phyloP scores from a whole-genome alignment of 2,888 invertebrate species.

The Dione vanillae region DNA sequence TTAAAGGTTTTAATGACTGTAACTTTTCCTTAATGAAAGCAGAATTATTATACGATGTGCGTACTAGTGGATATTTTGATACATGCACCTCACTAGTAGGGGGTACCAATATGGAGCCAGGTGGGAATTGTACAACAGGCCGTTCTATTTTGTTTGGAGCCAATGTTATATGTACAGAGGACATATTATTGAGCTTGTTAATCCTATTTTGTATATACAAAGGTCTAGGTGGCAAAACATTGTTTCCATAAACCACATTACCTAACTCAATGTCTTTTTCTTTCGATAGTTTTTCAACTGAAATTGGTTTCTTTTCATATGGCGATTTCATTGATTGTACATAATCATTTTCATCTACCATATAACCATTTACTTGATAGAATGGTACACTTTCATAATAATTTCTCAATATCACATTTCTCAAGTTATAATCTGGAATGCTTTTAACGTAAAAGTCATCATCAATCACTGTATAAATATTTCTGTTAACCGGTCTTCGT shows the following conservation, averaged over 20 bases:
- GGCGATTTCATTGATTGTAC: background rate
- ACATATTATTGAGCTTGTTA: background rate
- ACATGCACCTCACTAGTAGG: conserved; percentile 20
- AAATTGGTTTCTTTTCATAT: background rate
- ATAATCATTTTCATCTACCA: background rate
- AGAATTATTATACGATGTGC: background rate
- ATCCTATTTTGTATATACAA: conserved; percentile 27
- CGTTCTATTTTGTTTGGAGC: background rate
- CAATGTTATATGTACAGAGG: background rate
- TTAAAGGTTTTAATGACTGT: background rate
- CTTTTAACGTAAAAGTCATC: background rate
- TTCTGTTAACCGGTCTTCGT: background rate
- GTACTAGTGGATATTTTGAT: background rate
- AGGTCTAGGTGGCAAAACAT: conserved; percentile 18
- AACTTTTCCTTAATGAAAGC: background rate
- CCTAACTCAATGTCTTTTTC: background rate
- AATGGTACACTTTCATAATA: background rate
- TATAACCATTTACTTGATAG: background rate
- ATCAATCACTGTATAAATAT: conserved; percentile 8
- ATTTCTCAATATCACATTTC: background rate
- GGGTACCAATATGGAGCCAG: background rate
- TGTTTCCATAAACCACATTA: background rate
- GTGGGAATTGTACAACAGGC: background rate
- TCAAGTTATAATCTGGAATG: background rate
- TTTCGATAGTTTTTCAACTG: background rate